Evolutionary conservation across 2,113 vertebrate genomes (phyloP), one percentile per base, ranked within the genome.

Genomic region (Motacilla alba): DNA sequence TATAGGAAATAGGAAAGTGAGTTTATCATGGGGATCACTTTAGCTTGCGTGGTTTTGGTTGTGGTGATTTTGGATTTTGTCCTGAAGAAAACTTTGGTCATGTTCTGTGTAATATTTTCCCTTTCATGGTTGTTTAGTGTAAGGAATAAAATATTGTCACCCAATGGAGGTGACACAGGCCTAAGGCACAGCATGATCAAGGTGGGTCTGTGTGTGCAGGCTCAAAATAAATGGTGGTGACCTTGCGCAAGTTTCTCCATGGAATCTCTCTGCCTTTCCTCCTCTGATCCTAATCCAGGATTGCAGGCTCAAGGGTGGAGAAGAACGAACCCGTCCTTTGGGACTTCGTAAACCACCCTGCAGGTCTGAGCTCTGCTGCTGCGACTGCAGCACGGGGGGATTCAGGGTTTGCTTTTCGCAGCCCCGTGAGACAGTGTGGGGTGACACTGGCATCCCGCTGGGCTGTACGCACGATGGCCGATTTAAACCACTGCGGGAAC

Each of bases 391-490:
- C 41, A 43, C 7, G 10, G 35, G 15, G 3, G 28, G 30, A 3
- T 14, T 52, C 26, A 39, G 35, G 28, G 28, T 41, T n/a, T 55
- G 28, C 5, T 58, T 37, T 72, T 37, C 24, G 13, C 26, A 75
- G 33, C 41, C 15, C 41, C 0, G 0, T 15, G 8, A 23, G 43
- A 5, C 10, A 17, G 23, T 3, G 46, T 3, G 64, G 27, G 15
- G 47, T 7, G 33, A 41, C 21, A 33, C 7, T 15, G 0, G 0
- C 19, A 44, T n/a, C 27, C 47, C 62, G 11, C 44, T n/a, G 52
- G 20, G 6, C 2, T 76, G n/a, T 9, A 10, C 14, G 17, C 2
- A 4, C 33, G 31, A 1, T 1, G 11, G 30, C 16, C 69, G 5
- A 50, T 63, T 26, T 8, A 19, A 63, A 33, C 10, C 15, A 2